phyloP scores from a whole-genome alignment of 1,140 invertebrate species.

The Drosophila takahashii region DNA sequence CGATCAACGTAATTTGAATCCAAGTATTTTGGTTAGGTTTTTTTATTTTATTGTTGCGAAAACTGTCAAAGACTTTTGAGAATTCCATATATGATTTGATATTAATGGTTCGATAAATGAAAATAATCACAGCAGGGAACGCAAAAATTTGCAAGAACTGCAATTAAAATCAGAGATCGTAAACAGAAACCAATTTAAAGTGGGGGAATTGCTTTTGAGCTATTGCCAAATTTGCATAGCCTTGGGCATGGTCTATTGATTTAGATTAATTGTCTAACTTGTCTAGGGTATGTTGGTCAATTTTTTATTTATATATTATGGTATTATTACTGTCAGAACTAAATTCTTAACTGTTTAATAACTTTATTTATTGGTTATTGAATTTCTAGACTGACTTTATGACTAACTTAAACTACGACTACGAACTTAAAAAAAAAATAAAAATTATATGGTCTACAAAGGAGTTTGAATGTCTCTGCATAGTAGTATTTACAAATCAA shows the following conservation, averaged over 20 bases:
- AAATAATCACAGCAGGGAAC: constrained; percentile 59
- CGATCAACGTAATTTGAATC: constrained; percentile 58
- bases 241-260: constrained; percentile 28
- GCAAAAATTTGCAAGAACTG: constrained; percentile 12
- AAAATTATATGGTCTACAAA: neutral
- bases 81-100: constrained; percentile 45
- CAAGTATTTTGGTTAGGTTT: constrained; percentile 33
- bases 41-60: constrained; percentile 51
- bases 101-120: constrained; percentile 38
- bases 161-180: constrained; percentile 44
- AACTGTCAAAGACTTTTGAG: constrained; percentile 65
- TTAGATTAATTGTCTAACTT: constrained; percentile 25
- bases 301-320: neutral
- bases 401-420: neutral
- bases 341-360: neutral
- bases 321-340: neutral
- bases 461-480: neutral
- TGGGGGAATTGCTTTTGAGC: constrained; percentile 14
- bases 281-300: neutral
- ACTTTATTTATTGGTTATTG: constrained; percentile 5
- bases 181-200: constrained; percentile 34
- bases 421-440: neutral
- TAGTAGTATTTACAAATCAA: neutral
- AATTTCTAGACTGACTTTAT: neutral
- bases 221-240: constrained; percentile 40